Evolutionary conservation across 2,113 vertebrate species (phyloP), one percentile per base, ranked within the genome.

Genomic region (Otolemur garnettii): DNA sequence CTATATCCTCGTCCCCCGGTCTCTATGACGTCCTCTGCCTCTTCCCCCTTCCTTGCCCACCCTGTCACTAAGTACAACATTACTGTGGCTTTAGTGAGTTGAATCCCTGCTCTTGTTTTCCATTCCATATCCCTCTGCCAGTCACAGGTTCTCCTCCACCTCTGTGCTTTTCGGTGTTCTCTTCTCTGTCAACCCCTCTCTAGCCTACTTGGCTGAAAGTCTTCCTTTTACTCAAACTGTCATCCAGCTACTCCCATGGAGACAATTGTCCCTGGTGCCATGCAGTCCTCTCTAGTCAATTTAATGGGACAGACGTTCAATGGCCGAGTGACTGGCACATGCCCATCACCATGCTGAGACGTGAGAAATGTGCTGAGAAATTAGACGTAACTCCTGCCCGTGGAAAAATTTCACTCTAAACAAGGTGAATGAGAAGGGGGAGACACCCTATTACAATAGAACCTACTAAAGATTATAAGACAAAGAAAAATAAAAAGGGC

Each of bases 1-100:
- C 38, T 21, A 1, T 19, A 4, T 2, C 19, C 17, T 69, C 7
- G 4, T 19, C 12, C 0, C 5, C 11, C 7, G 0, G 10, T 55
- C 28, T 30, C 57, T 18, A 3, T 14, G 53, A 35, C 7, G 7
- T 45, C 28, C 33, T 38, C 53, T 66, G 5, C 38, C 33, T 10
- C 28, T 72, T 77, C 24, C 72, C 35, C 24, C n/a, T 13, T 7
- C 26, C 64, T 33, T 75, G 1, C 33, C 24, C 14, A 24, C 15
- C 4, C 14, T 33, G 7, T 45, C 7, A 5, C 26, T 17, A 1
- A 87, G 33, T 24, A 33, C 55, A 53, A 1, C 19, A 45, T 62
- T 35, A 2, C 10, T 50, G 81, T 66, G 33, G 55, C 35, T 59
- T 68, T 50, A 9, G 5, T 19, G 0, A 59, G 38, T n/a, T 42